These are phyloP conservation scores for Psilanteris sp. DNA, from an alignment of 1,140 invertebrate genomes.

Conservation along the genomic window DNA sequence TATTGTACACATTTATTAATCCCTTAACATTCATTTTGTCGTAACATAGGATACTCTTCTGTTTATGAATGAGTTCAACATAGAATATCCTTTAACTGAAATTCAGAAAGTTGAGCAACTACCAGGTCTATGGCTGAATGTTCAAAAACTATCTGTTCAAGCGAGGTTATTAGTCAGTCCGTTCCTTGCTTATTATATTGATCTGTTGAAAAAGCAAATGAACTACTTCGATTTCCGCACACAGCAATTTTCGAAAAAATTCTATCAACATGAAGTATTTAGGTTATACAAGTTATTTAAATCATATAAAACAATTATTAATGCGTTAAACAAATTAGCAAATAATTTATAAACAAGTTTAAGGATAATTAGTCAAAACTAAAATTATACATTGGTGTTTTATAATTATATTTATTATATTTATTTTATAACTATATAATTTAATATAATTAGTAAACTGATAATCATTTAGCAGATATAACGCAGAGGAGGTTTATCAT, in stretches of 20 bases:
- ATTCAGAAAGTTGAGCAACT: slow-evolving; percentile 82
- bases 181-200: slow-evolving; percentile 85
- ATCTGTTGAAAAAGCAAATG: slow-evolving; percentile 84
- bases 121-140: slow-evolving; percentile 92
- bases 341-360: no score
- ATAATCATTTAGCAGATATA: slow-evolving; percentile 74
- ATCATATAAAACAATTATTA: no score
- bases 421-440: no score
- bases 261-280: slow-evolving; percentile 84
- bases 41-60: slow-evolving; percentile 22
- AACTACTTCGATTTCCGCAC: slow-evolving; percentile 90
- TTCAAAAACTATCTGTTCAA: slow-evolving; percentile 90
- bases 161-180: slow-evolving; percentile 93
- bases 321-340: not conserved
- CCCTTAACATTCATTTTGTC: no score
- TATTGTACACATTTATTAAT: no score
- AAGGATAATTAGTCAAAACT: no score
- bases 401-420: no score
- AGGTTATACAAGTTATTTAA: no score
- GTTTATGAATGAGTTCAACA: slow-evolving; percentile 20
- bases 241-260: slow-evolving; percentile 87
- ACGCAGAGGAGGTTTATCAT: slow-evolving; percentile 83
- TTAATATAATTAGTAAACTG: no score
- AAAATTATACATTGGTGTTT: no score
- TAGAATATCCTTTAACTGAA: not conserved